Conservation (phyloP, 2,113 vertebrate species). For the Gadus chalcogrammus region DNA sequence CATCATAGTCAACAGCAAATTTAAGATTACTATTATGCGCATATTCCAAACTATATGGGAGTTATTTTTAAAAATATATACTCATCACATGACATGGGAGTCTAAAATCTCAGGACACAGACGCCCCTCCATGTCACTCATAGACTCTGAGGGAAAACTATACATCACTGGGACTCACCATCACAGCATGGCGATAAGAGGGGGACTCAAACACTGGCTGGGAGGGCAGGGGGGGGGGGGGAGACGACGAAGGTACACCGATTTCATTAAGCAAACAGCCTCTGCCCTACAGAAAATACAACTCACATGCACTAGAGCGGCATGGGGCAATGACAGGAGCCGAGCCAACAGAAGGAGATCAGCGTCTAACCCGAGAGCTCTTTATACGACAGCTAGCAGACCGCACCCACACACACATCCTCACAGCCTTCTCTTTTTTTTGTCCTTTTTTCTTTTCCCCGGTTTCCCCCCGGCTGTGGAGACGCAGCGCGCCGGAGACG, state of each 20-base stretch:
- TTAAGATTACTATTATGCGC: constrained; percentile 67
- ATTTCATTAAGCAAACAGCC: constrained; percentile 47
- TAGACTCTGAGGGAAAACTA: constrained; percentile 66
- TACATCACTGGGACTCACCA: constrained; percentile 70
- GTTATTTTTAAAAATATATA: constrained; percentile 69
- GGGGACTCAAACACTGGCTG: constrained; percentile 41
- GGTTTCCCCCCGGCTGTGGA: constrained; percentile 32
- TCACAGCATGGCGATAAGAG: constrained; percentile 60
- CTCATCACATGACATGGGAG: constrained; percentile 68
- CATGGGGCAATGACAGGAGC: not conserved
- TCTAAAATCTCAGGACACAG: constrained; percentile 60
- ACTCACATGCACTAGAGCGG: not conserved
- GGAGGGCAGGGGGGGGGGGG: not conserved
- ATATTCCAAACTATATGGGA: constrained; percentile 67
- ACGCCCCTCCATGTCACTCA: constrained; percentile 59
- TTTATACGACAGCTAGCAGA: constrained; percentile 49
- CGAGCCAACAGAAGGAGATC: not conserved
- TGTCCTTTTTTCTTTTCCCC: not conserved
- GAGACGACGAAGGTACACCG: constrained; percentile 38
- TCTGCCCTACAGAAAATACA: constrained; percentile 38
- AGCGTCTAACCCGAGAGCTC: constrained; percentile 40
- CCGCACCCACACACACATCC: constrained; percentile 20
- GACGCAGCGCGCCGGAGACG: constrained; percentile 31
- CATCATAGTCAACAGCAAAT: constrained; percentile 56
- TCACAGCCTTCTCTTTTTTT: not conserved